These are phyloP conservation scores for Acrobasis consociella DNA, from an alignment of 2,888 invertebrate genomes.

Conservation along the genomic window DNA sequence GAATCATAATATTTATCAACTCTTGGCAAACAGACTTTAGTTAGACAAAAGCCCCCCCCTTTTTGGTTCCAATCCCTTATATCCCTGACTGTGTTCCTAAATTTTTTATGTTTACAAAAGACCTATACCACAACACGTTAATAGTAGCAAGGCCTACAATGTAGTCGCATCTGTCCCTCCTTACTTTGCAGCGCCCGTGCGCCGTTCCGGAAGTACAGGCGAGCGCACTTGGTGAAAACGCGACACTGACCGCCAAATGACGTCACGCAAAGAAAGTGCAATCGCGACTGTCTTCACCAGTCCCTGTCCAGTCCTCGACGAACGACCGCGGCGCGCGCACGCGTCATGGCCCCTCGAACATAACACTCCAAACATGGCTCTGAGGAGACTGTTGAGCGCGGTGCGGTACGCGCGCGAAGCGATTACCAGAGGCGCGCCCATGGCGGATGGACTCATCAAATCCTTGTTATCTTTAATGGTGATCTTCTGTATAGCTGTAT, in stretches of 20 bases:
- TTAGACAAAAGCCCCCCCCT: too few species aligned
- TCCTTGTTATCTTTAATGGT: constrained; percentile 68
- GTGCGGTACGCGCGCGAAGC: constrained; percentile 70
- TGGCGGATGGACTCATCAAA: constrained; percentile 70
- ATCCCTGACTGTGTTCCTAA: too few species aligned
- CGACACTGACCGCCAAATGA: constrained; percentile 53
- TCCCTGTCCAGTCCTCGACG: constrained; percentile 49
- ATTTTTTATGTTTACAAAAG: neutral
- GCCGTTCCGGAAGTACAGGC: constrained; percentile 39
- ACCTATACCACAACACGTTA: neutral
- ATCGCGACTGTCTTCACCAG: constrained; percentile 34
- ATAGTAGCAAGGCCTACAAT: neutral
- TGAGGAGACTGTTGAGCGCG: constrained; percentile 68
- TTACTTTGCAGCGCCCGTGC: constrained; percentile 1
- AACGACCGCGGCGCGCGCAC: constrained; percentile 52
- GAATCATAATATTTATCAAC: too few species aligned
- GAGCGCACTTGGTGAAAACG: constrained; percentile 42
- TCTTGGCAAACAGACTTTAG: too few species aligned
- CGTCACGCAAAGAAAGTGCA: constrained; percentile 47
- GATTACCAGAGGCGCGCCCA: constrained; percentile 63
- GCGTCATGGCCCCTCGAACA: constrained; percentile 51
- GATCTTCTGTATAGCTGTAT: constrained; percentile 71
- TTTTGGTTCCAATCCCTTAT: too few species aligned
- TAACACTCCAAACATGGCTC: constrained; percentile 55
- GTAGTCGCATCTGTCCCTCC: neutral